Percentiles rank a stretch among this genome's conserved stretches.
These are phyloP conservation scores for Alviniconcha marisindica DNA, from an alignment of 1,140 invertebrate species.

Conservation along the genomic window DNA sequence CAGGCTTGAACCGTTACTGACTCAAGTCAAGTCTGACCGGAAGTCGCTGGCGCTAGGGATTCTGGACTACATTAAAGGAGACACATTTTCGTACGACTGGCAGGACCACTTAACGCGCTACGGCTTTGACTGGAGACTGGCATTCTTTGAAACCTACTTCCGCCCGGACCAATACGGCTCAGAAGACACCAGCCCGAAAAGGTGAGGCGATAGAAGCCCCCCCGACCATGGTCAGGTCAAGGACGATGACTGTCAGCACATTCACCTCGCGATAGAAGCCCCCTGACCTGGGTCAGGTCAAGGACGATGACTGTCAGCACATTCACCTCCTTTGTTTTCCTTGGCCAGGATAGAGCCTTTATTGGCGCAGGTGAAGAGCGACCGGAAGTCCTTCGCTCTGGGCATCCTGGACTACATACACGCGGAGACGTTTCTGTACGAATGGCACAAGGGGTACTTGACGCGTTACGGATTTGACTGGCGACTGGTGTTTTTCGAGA, in stretches of 20 bases:
- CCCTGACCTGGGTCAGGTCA: too few relatives aligned
- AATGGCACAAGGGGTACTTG: conserved; percentile 55
- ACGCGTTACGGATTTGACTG: conserved; percentile 69
- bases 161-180: conserved; percentile 50
- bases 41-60: conserved; percentile 79
- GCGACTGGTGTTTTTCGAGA: conserved; percentile 66
- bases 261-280: neutral
- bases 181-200: conserved; percentile 7
- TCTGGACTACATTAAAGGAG: conserved; percentile 62
- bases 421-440: conserved; percentile 55
- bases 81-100: conserved; percentile 57
- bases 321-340: neutral
- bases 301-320: too few relatives aligned
- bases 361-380: conserved; percentile 89
- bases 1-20: conserved; percentile 92
- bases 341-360: conserved; percentile 89
- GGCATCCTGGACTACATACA: conserved; percentile 65
- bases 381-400: conserved; percentile 83
- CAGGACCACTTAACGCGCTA: conserved; percentile 58
- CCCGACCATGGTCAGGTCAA: too few relatives aligned
- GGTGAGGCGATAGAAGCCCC: conserved; percentile 30
- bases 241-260: too few relatives aligned
- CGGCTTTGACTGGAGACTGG: conserved; percentile 66
- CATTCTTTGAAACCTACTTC: conserved; percentile 68
- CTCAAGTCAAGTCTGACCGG: conserved; percentile 90